Conservation (phyloP, 2,797 vertebrate genomes). For the Sibirionetta formosa region DNA sequence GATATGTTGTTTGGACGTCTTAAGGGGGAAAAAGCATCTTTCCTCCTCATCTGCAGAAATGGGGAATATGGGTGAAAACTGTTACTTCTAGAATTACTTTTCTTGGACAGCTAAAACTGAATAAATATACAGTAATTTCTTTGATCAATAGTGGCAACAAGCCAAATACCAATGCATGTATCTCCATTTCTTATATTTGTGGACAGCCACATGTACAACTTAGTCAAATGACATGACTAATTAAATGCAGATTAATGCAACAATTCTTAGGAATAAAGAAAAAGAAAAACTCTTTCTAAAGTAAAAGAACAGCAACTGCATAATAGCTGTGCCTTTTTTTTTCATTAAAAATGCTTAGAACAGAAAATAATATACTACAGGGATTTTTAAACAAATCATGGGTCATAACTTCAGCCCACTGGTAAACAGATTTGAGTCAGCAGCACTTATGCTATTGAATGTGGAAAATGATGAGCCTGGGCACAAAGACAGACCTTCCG, state of each 20-base stretch:
- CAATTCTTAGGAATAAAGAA: neutral
- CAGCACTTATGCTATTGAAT: neutral
- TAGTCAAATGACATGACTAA: neutral
- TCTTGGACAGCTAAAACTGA: neutral
- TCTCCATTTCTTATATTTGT: neutral
- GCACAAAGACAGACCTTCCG: neutral
- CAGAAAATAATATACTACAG: neutral
- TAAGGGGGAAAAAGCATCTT: neutral
- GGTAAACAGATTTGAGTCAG: neutral
- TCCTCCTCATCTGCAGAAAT: neutral
- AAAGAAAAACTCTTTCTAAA: neutral
- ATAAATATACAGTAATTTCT: neutral
- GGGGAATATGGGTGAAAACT: neutral
- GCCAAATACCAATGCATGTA: neutral
- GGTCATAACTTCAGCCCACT: neutral
- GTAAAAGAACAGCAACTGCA: neutral
- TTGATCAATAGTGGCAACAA: neutral
- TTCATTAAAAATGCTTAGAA: neutral
- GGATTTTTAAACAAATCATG: neutral
- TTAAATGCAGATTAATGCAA: neutral
- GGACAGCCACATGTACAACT: neutral
- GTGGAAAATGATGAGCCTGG: neutral
- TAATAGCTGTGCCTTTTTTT: neutral
- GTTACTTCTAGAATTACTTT: neutral
- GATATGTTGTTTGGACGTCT: neutral